Base-by-base conservation (phyloP, 1,140 invertebrate genomes). In the Tachypleus tridentatus region DNA sequence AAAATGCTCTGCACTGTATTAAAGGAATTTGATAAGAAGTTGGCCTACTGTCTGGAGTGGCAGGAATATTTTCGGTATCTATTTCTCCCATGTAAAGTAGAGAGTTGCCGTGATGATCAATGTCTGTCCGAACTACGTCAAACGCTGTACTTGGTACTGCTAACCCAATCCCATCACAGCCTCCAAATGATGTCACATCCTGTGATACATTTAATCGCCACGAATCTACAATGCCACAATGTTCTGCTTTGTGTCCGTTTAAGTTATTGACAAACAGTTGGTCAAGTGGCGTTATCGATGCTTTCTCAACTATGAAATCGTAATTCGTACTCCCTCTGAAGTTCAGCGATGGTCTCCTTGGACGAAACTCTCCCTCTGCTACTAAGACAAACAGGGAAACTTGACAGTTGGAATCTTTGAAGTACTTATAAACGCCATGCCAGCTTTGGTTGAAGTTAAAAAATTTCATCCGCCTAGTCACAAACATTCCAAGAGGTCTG, bases 401-500 rank as follows among this genome's bases (percentile, higher is more conserved):
- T 3, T 58, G 77, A 74, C 8, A 84, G 72, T 73, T 83, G 78
- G 49, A 77, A 73, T 67, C 66, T 11, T 51, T 61, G 49, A 51
- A 67, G 58, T 67, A 67, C 5, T 54, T 11, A 56, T 67, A 62
- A 6, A 49, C 51, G 9, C 51, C 63, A 7, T 61, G 51, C 66
- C 66, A 67, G 51, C 50, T n/a, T 6, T 56, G 11, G 7, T 57
- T 50, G 67, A 80, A 83, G 71, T 84, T 85, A 67, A 82, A 80
- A 62, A 84, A 79, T 47, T 79, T 77, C 47, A 84, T 78, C 60
- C 80, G 78, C 52, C 85, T 77, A 4, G 76, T 82, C 1, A 84
- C 74, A 77, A 85, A 85, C 6, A 84, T 70, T n/a, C 83, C 84
- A 68, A 80, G 79, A 4, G 83, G 80, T 29, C 81, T 75, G 11